These are phyloP conservation scores for Procambarus virginalis DNA, from an alignment of 1,140 invertebrate genomes.

Conservation along the genomic window DNA sequence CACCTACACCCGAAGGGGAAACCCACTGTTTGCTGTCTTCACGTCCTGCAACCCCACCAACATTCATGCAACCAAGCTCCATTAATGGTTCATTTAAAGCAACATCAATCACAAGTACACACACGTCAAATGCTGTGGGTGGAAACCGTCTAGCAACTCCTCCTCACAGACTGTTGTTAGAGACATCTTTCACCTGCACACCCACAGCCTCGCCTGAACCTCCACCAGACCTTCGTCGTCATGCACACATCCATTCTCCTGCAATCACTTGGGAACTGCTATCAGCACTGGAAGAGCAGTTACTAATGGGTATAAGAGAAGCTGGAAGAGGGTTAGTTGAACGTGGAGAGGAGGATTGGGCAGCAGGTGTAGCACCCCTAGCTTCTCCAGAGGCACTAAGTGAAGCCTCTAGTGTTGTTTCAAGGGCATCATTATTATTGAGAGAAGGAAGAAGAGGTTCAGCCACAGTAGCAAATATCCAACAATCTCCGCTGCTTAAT, in stretches of 20 bases:
- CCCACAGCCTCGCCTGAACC: slow-evolving; percentile 71
- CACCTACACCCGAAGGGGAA: slow-evolving; percentile 38
- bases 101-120: slow-evolving; percentile 68
- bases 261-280: slow-evolving; percentile 72
- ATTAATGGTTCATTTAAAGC: slow-evolving; percentile 42
- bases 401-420: slow-evolving; percentile 81
- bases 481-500: slow-evolving; percentile 53
- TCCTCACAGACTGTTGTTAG: slow-evolving; percentile 70
- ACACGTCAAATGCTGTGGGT: slow-evolving; percentile 62
- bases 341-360: slow-evolving; percentile 79
- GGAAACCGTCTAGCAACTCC: slow-evolving; percentile 70
- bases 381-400: slow-evolving; percentile 90
- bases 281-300: slow-evolving; percentile 71
- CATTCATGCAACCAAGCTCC: neutral
- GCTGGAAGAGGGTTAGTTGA: slow-evolving; percentile 42
- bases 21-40: slow-evolving; percentile 33
- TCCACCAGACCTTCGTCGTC: slow-evolving; percentile 68
- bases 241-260: slow-evolving; percentile 67
- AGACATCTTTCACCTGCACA: slow-evolving; percentile 71
- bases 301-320: slow-evolving; percentile 60
- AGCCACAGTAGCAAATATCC: slow-evolving; percentile 65
- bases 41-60: slow-evolving; percentile 20
- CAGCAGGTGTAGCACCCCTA: slow-evolving; percentile 82
- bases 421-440: slow-evolving; percentile 70
- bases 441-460: slow-evolving; percentile 69